Evolutionary conservation across 1,140 invertebrate genomes (phyloP).

Genomic region (Melitaea cinxia): DNA sequence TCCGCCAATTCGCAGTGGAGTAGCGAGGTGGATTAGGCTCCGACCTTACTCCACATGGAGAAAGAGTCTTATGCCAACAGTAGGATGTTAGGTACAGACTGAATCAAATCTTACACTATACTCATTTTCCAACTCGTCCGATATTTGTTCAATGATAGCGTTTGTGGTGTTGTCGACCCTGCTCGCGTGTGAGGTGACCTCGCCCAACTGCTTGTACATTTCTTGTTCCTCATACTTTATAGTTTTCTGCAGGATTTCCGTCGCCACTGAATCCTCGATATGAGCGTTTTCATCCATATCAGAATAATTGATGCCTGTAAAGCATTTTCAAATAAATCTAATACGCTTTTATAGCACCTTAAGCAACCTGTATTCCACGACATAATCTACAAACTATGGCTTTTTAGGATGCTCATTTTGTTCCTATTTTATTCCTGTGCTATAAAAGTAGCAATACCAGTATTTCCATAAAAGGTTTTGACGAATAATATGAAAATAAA

Average conservation of each 20-base stretch:
- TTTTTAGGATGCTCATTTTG: too few species aligned
- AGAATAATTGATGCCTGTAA: slow-evolving; percentile 55
- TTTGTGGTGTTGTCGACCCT: slow-evolving; percentile 69
- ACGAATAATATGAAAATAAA: too few species aligned
- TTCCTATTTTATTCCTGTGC: too few species aligned
- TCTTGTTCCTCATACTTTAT: slow-evolving; percentile 57
- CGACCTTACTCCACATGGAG: too few species aligned
- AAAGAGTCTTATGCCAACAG: too few species aligned
- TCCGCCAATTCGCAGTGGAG: too few species aligned
- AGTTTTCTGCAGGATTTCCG: slow-evolving; percentile 63
- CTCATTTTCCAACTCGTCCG: slow-evolving; percentile 51
- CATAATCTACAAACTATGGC: too few species aligned
- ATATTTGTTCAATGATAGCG: slow-evolving; percentile 61
- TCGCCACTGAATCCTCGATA: slow-evolving; percentile 62
- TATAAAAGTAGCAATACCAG: too few species aligned
- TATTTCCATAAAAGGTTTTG: too few species aligned
- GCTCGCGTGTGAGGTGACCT: slow-evolving; percentile 57
- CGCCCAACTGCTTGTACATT: slow-evolving; percentile 52
- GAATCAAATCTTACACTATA: slow-evolving; percentile 45
- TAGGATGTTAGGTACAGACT: too few species aligned
- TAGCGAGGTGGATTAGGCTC: too few species aligned
- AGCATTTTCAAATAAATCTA: neutral
- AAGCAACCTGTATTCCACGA: too few species aligned
- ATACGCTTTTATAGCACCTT: neutral
- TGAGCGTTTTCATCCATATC: slow-evolving; percentile 57